These are phyloP conservation scores for Echiichthys vipera DNA, from an alignment of 2,797 vertebrate genomes.

Conservation along the genomic window DNA sequence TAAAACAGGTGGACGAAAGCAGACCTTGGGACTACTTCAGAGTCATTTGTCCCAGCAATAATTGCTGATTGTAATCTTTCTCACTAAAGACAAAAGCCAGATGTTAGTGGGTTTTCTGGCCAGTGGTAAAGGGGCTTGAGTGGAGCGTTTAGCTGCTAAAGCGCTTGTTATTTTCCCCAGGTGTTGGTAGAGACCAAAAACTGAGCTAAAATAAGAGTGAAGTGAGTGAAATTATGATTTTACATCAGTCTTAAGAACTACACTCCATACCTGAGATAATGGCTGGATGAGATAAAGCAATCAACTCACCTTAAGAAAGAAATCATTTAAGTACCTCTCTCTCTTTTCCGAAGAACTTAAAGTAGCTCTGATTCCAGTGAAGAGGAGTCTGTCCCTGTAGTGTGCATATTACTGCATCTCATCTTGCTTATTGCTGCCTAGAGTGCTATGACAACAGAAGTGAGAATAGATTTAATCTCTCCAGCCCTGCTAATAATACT, in stretches of 20 bases:
- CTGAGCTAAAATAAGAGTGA: not conserved
- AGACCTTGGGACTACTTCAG: not conserved
- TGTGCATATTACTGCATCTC: constrained; percentile 71
- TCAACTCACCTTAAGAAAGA: constrained; percentile 38
- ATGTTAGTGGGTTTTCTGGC: not conserved
- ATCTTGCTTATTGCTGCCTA: constrained; percentile 72
- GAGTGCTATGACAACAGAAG: constrained; percentile 78
- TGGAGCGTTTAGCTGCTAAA: no score
- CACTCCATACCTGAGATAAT: constrained; percentile 37
- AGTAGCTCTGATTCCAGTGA: constrained; percentile 66
- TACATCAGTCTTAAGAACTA: not conserved
- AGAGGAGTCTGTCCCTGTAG: constrained; percentile 61
- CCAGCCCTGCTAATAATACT: constrained; percentile 66
- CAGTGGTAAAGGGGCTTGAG: not conserved
- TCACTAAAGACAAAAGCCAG: not conserved
- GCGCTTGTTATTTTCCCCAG: not conserved
- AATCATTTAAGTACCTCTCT: constrained; percentile 58
- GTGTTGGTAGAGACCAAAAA: not conserved
- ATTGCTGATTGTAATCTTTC: not conserved
- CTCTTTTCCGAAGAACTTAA: constrained; percentile 47
- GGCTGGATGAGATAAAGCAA: constrained; percentile 55
- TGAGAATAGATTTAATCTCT: constrained; percentile 77
- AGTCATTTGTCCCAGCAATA: not conserved
- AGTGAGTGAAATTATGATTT: not conserved
- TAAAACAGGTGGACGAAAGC: no score